phyloP scores from a whole-genome alignment of 2,113 vertebrate species.

The Cryptotis parvus region DNA sequence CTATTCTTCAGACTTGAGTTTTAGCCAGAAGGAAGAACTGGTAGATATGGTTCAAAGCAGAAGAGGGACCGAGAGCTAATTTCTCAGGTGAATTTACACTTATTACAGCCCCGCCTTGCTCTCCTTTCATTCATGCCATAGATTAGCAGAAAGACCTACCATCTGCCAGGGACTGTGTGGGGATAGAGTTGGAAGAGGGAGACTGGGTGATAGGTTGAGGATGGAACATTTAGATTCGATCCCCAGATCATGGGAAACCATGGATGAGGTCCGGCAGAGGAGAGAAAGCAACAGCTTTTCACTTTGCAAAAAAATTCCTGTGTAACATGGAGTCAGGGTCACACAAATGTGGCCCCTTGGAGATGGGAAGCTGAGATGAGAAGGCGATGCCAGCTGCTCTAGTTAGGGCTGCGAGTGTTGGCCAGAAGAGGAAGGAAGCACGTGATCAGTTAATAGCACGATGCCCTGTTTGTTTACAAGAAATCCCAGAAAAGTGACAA shows the following conservation, averaged over 20 bases:
- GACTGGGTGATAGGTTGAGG: not conserved
- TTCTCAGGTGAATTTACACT: not conserved
- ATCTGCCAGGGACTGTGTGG: not conserved
- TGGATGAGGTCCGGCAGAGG: not conserved
- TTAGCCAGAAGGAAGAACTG: not conserved
- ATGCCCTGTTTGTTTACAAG: not conserved
- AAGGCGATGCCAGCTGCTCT: not conserved
- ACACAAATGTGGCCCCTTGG: fast-evolving
- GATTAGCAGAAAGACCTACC: not conserved
- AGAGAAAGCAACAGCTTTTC: not conserved
- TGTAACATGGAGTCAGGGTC: fast-evolving
- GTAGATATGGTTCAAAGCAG: not conserved
- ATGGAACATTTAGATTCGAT: not conserved
- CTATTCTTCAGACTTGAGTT: not conserved
- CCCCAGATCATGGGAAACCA: not conserved
- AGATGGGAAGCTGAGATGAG: fast-evolving
- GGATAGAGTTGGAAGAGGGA: not conserved
- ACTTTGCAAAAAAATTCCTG: not conserved
- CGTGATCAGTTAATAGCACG: not conserved
- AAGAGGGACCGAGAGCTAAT: not conserved
- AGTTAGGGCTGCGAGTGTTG: not conserved
- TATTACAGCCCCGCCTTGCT: not conserved
- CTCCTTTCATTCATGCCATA: not conserved
- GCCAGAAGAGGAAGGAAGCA: not conserved
- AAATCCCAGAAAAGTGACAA: not conserved